Conservation (phyloP, 2,888 invertebrate species). For the Mimachlamys varia region DNA sequence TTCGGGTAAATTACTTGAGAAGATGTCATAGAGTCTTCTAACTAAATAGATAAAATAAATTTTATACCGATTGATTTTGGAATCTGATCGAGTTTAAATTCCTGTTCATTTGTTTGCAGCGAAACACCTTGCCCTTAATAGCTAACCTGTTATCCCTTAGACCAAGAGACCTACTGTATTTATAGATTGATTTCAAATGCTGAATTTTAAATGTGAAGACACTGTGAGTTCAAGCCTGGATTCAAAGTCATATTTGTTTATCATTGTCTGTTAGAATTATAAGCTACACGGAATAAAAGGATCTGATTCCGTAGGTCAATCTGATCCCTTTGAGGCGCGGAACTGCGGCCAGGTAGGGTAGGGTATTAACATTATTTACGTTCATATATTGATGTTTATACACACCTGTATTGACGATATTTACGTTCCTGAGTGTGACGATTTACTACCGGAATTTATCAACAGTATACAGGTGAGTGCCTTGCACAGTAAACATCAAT, state of each 20-base stretch:
- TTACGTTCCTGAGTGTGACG: neutral
- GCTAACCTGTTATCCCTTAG: neutral
- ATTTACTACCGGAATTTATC: constrained; percentile 6
- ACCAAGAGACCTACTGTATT: neutral
- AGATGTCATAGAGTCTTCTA: neutral
- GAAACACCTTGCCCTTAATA: neutral
- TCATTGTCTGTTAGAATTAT: neutral
- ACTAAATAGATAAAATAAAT: no score
- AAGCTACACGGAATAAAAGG: constrained; percentile 1
- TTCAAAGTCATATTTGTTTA: neutral
- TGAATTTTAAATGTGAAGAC: constrained; percentile 9
- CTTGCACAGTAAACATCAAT: neutral
- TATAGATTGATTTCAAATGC: constrained; percentile 20
- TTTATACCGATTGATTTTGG: neutral
- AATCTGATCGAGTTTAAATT: neutral
- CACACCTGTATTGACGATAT: neutral
- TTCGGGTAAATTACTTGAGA: neutral
- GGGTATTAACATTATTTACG: neutral
- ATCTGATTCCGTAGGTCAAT: neutral
- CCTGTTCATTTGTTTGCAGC: neutral
- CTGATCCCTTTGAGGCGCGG: constrained; percentile 2
- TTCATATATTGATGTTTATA: neutral
- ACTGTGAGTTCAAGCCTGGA: neutral
- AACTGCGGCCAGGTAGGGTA: neutral
- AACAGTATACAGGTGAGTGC: constrained; percentile 21